Evolutionary conservation across 2,888 invertebrate genomes (phyloP), one percentile per base, ranked within the genome.

Genomic region (Ptychoptera contaminata): DNA sequence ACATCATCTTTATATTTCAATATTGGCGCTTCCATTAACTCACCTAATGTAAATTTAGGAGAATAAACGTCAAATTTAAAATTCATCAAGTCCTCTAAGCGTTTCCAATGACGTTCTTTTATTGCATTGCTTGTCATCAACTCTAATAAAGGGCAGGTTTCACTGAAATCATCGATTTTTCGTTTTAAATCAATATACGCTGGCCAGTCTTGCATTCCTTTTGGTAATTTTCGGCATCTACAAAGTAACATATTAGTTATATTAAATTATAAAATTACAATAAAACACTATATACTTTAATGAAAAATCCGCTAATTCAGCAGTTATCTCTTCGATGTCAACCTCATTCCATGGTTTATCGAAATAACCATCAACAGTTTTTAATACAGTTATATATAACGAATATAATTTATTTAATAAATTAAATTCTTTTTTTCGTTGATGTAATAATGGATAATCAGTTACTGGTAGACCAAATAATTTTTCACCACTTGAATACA

Each of bases 131-230:
- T 83, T 4, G 88, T 82, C 90, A 92, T 90, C 51, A 90, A 56
- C 59, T 90, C 87, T 29, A 91, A 62, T 31, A 92, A 59, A 0
- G 90, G 90, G 57, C 87, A 87, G 8, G 82, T 83, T 61, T 90
- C 81, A 58, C 82, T 88, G 60, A 92, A 91, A 58, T 91, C 88
- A 53, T 91, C 90, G 48, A 92, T 88, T 65, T 86, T 90, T 50
- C 78, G 79, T 58, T 87, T 90, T 46, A 92, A 63, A 52, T 87
- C 88, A 43, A 82, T 72, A 57, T 70, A 92, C 0, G 91, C 90
- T 0, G 85, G 85, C 90, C 90, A 91, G 44, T 84, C 81, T 57
- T 83, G 82, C 77, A 91, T 78, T 0, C 73, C 87, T 60, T 76
- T 82, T 0, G 91, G 91, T 42, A 92, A 65, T 58, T 81, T 82